Base-by-base conservation (phyloP, 2,797 vertebrate genomes). In the Smutsia gigantea region DNA sequence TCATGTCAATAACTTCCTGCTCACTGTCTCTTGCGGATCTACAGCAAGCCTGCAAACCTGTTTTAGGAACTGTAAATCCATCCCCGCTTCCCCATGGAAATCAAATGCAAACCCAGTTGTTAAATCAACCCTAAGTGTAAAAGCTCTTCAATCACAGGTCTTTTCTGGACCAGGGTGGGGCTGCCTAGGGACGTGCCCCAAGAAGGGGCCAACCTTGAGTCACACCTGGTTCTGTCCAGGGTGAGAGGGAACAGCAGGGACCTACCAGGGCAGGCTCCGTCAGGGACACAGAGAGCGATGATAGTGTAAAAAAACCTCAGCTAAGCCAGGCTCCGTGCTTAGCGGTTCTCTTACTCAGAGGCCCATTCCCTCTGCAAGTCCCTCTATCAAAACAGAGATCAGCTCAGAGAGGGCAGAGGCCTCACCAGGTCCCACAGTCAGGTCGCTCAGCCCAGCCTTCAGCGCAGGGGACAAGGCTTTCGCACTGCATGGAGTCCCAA, bases 1-100 rank as follows among this genome's bases (percentile, higher is more conserved):
- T 91, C 93, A 81, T 11, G 0, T 89, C 79, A 95, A 75, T 87
- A 92, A 83, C 90, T 92, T 90, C 79, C 92, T 66, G 49, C 57
- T 57, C 18, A 15, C 57, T 27, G 37, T 59, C 66, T 23, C 11
- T 0, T 46, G 46, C 68, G 71, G 87, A 86, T 79, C 77, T 0
- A 29, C 1, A 5, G 64, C 27, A 8, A 79, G 90, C 66, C 78
- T 81, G 46, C n/a, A 34, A 27, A 27, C 27, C 46, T 39, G n/a
- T 53, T 90, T 75, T 19, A 63, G 39, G n/a, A 90, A 74, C 31
- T 19, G 0, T 92, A 83, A 95, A 90, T 83, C 79, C 71, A 69
- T 29, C 64, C 68, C 25, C 46, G 34, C 19, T 59, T n/a, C 42
- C 63, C 55, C 63, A 63, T 34, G 77, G 92, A 94, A 93, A 95